Base-by-base conservation (phyloP, 2,113 vertebrate species). In the Corvus cornix region DNA sequence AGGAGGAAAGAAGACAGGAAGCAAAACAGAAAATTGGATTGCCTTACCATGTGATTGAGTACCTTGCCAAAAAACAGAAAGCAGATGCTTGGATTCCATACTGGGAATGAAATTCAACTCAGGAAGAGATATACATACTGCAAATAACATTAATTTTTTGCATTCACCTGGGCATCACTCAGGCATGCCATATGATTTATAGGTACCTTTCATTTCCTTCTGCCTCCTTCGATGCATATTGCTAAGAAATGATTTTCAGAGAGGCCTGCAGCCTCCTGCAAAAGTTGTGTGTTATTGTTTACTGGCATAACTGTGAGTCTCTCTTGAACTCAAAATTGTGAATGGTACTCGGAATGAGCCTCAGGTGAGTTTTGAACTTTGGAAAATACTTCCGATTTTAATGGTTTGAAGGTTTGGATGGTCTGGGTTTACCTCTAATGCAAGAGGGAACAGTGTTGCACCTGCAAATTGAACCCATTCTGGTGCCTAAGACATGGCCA, bases 51-150 rank as follows among this genome's bases (percentile, higher is more conserved):
- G 63, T 93, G 85, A 96, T 97, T 92, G 94, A 97, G 90, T 97
- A 95, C 90, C 91, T 98, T 98, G 98, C 97, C 97, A 98, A 98
- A 98, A 92, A 96, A 88, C 49, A 85, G 79, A 94, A 96, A 97
- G 91, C 87, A 95, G 89, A 89, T 4, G 3, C 85, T 92, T 97
- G 96, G 92, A 92, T 97, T 97, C 97, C 96, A 95, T 82, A 95
- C 37, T 95, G 96, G 97, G 97, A 97, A 96, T 94, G 96, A 97
- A 97, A 84, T 94, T 98, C 96, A 98, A 97, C 98, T 98, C 98
- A 98, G 98, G 98, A 98, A 98, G 97, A 98, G 97, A 97, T 95
- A 95, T 59, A 81, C 91, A 84, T 97, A 96, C 74, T 84, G 31
- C 95, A 96, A 96, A 92, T 95, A 95, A 97, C 86, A 84, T 80